Conservation (phyloP, 2,888 invertebrate genomes). For the Lasius fuliginosus region DNA sequence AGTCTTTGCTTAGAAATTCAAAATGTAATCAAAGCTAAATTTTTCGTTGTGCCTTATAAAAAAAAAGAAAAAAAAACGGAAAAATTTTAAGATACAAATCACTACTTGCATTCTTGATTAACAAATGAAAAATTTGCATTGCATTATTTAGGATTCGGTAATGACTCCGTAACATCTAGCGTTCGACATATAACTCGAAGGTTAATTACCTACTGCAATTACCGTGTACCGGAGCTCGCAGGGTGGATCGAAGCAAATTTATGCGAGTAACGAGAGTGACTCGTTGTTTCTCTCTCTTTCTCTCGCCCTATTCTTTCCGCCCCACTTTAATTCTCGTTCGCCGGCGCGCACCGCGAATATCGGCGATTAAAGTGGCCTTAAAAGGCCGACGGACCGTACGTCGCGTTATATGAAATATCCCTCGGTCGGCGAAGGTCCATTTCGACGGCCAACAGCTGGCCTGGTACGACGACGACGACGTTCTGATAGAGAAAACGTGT, state of each 20-base stretch:
- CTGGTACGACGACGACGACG: conserved; percentile 69
- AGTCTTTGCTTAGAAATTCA: neutral
- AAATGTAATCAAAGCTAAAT: neutral
- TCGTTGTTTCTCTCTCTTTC: conserved; percentile 34
- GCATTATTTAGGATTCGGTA: conserved; percentile 18
- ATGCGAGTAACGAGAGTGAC: conserved; percentile 36
- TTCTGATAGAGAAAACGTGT: conserved; percentile 82
- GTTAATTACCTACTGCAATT: conserved; percentile 51
- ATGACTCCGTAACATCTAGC: neutral
- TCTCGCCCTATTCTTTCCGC: conserved; percentile 22
- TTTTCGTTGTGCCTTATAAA: neutral
- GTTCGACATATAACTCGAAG: conserved; percentile 20
- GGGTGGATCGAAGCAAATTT: conserved; percentile 50
- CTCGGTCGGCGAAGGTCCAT: conserved; percentile 68
- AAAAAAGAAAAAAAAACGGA: neutral
- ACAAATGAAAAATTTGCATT: neutral
- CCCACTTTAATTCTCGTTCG: conserved; percentile 60
- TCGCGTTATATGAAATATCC: conserved; percentile 63
- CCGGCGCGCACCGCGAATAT: conserved; percentile 48
- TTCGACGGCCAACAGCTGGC: conserved; percentile 51
- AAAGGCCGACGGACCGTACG: conserved; percentile 58
- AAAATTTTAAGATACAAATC: neutral
- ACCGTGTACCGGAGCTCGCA: conserved; percentile 26
- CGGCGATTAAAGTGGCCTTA: conserved; percentile 69
- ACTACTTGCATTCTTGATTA: neutral